Evolutionary conservation across 1,140 invertebrate genomes (phyloP).

Genomic region (Hirudo medicinalis): DNA sequence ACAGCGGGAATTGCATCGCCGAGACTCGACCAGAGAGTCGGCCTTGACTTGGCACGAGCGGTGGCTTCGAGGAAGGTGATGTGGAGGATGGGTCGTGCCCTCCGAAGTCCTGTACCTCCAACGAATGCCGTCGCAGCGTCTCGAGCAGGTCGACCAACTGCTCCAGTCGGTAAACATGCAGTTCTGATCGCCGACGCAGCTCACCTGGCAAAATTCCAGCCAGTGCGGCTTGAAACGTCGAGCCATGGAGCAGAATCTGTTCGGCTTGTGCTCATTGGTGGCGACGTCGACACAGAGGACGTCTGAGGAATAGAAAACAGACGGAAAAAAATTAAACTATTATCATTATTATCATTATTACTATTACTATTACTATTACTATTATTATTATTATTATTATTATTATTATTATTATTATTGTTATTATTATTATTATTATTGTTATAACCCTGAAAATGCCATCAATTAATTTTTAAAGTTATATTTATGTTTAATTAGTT

Average conservation of each 20-base stretch:
- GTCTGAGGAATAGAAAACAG: constrained; percentile 3
- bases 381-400: too few species aligned
- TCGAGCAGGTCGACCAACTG: constrained; percentile 15
- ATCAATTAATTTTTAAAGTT: too few species aligned
- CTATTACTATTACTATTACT: too few species aligned
- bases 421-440: too few species aligned
- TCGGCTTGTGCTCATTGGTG: constrained; percentile 7
- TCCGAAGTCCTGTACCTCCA: constrained; percentile 15
- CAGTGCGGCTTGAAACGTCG: constrained; percentile 8
- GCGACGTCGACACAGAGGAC: background rate
- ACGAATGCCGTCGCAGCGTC: constrained; percentile 15
- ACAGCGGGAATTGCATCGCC: constrained; percentile 6
- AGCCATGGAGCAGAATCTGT: constrained; percentile 12
- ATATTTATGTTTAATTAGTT: too few species aligned
- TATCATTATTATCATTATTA: too few species aligned
- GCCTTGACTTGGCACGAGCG: background rate
- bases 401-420: too few species aligned
- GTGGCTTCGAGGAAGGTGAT: background rate
- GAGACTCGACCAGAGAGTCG: background rate
- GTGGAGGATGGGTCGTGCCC: constrained; percentile 11
- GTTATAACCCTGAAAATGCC: too few species aligned
- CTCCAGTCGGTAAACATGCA: constrained; percentile 20
- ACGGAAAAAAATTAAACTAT: too few species aligned
- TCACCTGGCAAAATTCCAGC: constrained; percentile 12
- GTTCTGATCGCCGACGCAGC: background rate